A percentile compares a stretch with the other conserved stretches of the same genome.
Conservation (phyloP, 2,797 vertebrate species). For the Hirundo rustica region DNA sequence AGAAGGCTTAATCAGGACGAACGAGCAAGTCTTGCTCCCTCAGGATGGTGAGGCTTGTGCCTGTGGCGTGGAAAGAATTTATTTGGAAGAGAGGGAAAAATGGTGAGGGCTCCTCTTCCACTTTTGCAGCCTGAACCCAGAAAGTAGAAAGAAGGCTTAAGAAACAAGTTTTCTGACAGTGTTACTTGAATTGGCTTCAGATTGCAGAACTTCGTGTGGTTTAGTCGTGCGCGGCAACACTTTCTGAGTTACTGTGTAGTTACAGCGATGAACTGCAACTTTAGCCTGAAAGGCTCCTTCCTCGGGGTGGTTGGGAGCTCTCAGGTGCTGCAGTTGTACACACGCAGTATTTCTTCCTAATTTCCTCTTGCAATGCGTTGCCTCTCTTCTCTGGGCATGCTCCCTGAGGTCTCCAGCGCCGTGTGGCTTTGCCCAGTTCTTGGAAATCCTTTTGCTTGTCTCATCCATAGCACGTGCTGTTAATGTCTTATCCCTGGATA, state of each 20-base stretch:
- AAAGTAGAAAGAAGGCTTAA: not conserved
- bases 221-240: fast-evolving
- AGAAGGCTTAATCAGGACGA: not conserved
- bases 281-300: not conserved
- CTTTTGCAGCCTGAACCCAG: not conserved
- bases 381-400: not conserved
- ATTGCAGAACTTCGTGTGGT: not conserved
- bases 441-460: not conserved
- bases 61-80: not conserved
- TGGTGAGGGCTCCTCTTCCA: not conserved
- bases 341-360: not conserved
- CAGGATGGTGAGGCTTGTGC: not conserved
- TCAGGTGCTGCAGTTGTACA: not conserved
- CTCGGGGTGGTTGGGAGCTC: not conserved
- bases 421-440: not conserved
- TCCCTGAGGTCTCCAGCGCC: not conserved
- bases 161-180: not conserved
- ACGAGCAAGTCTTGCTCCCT: not conserved
- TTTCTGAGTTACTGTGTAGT: not conserved
- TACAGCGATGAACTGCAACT: not conserved
- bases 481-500: not conserved
- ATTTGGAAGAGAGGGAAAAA: not conserved
- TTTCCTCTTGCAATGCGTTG: not conserved
- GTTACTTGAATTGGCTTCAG: not conserved
- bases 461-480: not conserved